Evolutionary conservation across 1,140 invertebrate species (phyloP).

Genomic region (Reticulitermes speratus): DNA sequence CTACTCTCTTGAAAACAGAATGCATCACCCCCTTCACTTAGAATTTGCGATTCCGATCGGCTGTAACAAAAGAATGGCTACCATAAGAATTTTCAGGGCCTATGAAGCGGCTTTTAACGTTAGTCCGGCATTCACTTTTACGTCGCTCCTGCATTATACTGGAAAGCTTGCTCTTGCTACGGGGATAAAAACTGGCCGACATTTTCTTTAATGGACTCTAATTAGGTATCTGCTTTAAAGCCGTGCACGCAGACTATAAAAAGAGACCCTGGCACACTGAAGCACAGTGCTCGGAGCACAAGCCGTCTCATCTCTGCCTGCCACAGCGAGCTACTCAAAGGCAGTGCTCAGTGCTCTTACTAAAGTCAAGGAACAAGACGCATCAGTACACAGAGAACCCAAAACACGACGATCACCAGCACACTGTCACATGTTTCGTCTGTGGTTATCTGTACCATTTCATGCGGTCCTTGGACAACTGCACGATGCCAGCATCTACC

Average conservation of each 20-base stretch:
- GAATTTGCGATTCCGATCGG: neutral
- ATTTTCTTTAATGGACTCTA: conserved; percentile 19
- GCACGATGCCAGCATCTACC: too few relatives aligned
- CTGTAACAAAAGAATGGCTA: neutral
- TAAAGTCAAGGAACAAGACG: too few relatives aligned
- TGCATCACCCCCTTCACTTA: neutral
- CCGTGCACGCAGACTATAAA: neutral
- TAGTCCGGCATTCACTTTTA: neutral
- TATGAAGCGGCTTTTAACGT: neutral
- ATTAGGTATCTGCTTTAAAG: conserved; percentile 13
- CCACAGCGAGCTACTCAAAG: neutral
- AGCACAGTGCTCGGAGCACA: neutral
- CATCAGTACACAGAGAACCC: too few relatives aligned
- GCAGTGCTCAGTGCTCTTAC: too few relatives aligned
- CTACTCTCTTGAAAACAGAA: neutral
- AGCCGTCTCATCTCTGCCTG: neutral
- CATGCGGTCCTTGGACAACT: too few relatives aligned
- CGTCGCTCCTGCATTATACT: neutral
- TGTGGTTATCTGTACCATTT: too few relatives aligned
- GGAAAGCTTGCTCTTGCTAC: neutral
- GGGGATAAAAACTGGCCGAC: neutral
- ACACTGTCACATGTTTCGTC: too few relatives aligned
- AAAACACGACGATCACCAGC: too few relatives aligned
- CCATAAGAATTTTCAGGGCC: neutral
- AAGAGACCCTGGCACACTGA: neutral